Evolutionary conservation across 2,113 vertebrate genomes (phyloP).

Genomic region (Cacatua alba): DNA sequence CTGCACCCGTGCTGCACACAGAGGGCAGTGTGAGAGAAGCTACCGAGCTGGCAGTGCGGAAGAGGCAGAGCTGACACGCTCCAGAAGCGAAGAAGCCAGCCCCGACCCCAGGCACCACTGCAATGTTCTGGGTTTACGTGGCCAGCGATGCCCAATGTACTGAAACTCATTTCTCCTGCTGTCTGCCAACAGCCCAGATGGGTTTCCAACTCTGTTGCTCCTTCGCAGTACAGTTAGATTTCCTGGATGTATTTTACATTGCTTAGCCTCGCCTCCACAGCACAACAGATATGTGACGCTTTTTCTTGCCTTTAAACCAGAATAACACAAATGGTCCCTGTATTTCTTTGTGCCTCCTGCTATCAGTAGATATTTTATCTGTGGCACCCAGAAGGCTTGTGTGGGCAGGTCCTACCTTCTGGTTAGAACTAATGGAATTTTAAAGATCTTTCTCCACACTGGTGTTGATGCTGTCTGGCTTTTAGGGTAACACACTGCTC

Average conservation of each 20-base stretch:
- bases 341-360: neutral
- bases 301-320: neutral
- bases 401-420: neutral
- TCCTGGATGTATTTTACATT: neutral
- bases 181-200: neutral
- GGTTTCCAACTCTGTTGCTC: neutral
- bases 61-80: neutral
- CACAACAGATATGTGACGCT: neutral
- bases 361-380: neutral
- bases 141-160: neutral
- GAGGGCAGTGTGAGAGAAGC: neutral
- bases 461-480: neutral
- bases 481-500: neutral
- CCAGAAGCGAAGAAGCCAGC: neutral
- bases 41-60: neutral
- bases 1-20: neutral
- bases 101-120: neutral
- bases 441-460: neutral
- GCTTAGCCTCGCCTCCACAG: neutral
- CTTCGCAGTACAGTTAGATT: neutral
- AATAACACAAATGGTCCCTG: neutral
- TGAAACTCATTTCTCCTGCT: neutral
- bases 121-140: neutral
- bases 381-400: neutral
- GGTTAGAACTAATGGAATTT: neutral